phyloP scores from a whole-genome alignment of 2,113 vertebrate genomes.

The Rallus limicola region DNA sequence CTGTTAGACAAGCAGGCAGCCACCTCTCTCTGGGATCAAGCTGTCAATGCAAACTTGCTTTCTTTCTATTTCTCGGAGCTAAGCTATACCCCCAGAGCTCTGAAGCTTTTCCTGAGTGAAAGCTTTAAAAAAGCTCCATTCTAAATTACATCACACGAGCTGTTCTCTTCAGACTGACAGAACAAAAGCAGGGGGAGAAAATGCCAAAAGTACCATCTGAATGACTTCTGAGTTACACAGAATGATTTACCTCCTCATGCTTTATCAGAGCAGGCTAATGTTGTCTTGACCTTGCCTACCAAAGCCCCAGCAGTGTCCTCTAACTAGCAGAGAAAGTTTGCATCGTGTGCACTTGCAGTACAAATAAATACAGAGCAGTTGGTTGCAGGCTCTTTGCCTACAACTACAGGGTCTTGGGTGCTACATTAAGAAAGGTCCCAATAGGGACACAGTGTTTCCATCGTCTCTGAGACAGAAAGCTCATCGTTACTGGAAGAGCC shows the following conservation, averaged over 20 bases:
- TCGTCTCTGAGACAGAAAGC: neutral
- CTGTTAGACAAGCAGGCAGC: slow-evolving; percentile 77
- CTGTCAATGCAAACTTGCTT: slow-evolving; percentile 76
- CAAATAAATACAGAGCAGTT: neutral
- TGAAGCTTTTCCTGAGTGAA: slow-evolving; percentile 75
- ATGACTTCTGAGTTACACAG: slow-evolving; percentile 54
- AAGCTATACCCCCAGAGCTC: slow-evolving; percentile 75
- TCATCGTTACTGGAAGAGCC: neutral
- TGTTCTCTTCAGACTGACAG: slow-evolving; percentile 75
- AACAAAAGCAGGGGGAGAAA: slow-evolving; percentile 64
- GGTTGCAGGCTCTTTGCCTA: neutral
- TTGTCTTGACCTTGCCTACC: slow-evolving; percentile 13
- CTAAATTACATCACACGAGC: slow-evolving; percentile 74
- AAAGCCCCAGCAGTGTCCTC: neutral
- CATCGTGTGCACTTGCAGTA: neutral
- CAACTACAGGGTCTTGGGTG: neutral
- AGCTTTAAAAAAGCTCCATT: slow-evolving; percentile 74
- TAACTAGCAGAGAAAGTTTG: neutral
- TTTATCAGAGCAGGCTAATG: neutral
- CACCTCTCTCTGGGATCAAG: slow-evolving; percentile 77
- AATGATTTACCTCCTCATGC: slow-evolving; percentile 44
- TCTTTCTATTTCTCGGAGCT: slow-evolving; percentile 71
- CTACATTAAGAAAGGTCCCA: neutral
- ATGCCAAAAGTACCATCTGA: slow-evolving; percentile 68
- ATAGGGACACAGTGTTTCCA: fast-evolving